phyloP scores from a whole-genome alignment of 1,140 invertebrate species.

The Neelides sp. region DNA sequence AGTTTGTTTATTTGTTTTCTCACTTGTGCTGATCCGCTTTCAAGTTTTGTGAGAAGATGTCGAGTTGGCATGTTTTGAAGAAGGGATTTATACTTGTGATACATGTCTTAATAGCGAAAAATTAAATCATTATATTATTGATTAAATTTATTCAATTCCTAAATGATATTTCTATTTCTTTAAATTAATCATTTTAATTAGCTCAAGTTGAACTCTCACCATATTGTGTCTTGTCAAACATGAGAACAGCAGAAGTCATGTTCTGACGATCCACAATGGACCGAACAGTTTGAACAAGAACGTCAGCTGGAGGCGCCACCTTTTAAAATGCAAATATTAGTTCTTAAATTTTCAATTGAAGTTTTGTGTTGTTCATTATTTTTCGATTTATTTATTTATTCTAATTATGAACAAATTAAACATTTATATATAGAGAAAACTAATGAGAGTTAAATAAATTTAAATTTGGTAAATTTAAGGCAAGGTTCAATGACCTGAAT shows the following conservation, averaged over 20 bases:
- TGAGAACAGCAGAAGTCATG: constrained; percentile 76
- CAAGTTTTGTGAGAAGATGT: constrained; percentile 54
- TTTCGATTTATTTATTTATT: background rate
- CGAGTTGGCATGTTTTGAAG: constrained; percentile 73
- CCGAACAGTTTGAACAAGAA: constrained; percentile 64
- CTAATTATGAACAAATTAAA: background rate
- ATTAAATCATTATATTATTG: too few relatives aligned
- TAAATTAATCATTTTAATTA: too few relatives aligned
- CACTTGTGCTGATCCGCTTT: constrained; percentile 40
- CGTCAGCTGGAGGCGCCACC: constrained; percentile 65
- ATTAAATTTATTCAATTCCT: too few relatives aligned
- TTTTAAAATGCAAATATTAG: too few relatives aligned
- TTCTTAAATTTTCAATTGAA: background rate
- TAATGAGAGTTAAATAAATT: background rate
- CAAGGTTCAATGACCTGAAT: background rate
- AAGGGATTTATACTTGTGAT: constrained; percentile 80
- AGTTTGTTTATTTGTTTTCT: constrained; percentile 51
- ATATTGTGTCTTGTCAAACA: constrained; percentile 73
- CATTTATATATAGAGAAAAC: background rate
- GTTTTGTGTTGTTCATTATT: background rate
- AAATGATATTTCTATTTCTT: too few relatives aligned
- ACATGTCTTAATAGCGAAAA: too few relatives aligned
- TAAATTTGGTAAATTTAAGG: background rate
- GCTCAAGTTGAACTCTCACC: too few relatives aligned
- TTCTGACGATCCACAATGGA: constrained; percentile 66